Percentiles rank a stretch among this genome's conserved stretches.
Evolutionary conservation across 2,888 invertebrate genomes (phyloP).

Genomic region (Oasisia sp.): DNA sequence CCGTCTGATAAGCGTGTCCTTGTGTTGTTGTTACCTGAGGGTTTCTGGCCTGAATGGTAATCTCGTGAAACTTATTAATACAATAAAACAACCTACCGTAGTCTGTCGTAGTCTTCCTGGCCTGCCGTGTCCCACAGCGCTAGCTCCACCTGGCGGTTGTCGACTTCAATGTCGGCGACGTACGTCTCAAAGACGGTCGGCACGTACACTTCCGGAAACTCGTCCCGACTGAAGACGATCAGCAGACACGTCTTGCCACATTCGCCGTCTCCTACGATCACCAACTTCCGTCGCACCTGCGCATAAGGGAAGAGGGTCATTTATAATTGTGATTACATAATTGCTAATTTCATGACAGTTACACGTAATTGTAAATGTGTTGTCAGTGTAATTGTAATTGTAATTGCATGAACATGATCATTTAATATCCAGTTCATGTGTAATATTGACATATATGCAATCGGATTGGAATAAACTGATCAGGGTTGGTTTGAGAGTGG

Average conservation of each 20-base stretch:
- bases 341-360: no score
- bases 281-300: slow-evolving; percentile 75
- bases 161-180: slow-evolving; percentile 97
- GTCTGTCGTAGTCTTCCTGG: slow-evolving; percentile 12
- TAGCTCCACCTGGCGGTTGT: not conserved
- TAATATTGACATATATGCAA: no score
- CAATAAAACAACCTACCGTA: not conserved
- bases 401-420: no score
- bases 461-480: no score
- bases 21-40: no score
- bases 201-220: slow-evolving; percentile 98
- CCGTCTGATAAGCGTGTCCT: no score
- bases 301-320: not conserved
- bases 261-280: slow-evolving; percentile 97
- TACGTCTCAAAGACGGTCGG: slow-evolving; percentile 99
- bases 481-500: no score
- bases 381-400: no score
- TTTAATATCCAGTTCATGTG: no score
- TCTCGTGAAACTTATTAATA: no score
- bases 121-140: slow-evolving; percentile 4
- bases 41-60: no score
- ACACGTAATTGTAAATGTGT: not conserved
- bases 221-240: slow-evolving; percentile 98
- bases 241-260: slow-evolving; percentile 98
- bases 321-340: no score